These are phyloP conservation scores for Mesembrinibis cayennensis DNA, from an alignment of 2,113 vertebrate species.

Conservation along the genomic window DNA sequence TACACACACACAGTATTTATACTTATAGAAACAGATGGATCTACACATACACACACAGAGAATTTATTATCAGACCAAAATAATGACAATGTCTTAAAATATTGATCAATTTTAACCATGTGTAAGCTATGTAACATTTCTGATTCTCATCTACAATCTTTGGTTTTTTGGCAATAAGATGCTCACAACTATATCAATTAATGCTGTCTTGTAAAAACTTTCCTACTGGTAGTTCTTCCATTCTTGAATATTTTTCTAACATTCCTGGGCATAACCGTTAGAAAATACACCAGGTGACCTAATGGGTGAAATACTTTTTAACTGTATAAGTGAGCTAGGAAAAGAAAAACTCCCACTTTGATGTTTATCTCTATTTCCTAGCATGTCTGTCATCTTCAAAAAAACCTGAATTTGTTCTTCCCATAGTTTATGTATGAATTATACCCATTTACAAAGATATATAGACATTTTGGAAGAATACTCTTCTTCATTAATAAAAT, in stretches of 20 bases:
- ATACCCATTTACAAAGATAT: not conserved
- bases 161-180: too few species aligned
- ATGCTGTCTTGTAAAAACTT: not conserved
- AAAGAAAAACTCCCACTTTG: not conserved
- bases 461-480: not conserved
- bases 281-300: not conserved
- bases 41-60: not conserved
- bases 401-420: not conserved
- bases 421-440: not conserved
- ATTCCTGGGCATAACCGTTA: not conserved
- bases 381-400: not conserved
- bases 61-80: not conserved
- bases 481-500: not conserved
- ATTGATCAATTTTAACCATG: not conserved
- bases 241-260: not conserved
- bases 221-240: not conserved
- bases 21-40: not conserved
- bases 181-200: not conserved
- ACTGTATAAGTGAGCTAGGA: not conserved
- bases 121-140: not conserved
- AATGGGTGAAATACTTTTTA: not conserved
- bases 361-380: not conserved
- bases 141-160: not conserved
- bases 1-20: not conserved
- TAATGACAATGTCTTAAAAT: not conserved